These are phyloP conservation scores for Helogale parvula DNA, from an alignment of 2,113 vertebrate species.

Conservation along the genomic window DNA sequence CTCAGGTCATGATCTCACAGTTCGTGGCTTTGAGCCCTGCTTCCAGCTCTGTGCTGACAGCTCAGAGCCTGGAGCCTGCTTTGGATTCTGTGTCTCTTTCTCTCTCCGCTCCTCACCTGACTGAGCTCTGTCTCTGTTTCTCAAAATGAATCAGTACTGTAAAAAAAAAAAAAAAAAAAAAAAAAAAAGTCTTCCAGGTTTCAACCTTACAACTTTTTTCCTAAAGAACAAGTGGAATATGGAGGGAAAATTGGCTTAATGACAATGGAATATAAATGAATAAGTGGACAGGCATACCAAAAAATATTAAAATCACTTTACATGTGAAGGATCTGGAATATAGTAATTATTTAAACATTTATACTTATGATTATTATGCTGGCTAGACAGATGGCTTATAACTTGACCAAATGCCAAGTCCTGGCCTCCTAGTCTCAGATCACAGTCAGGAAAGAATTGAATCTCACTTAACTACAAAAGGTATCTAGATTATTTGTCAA, in stretches of 20 bases:
- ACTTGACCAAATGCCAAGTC: neutral
- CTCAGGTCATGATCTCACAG: no score
- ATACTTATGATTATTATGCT: neutral
- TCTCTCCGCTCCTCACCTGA: no score
- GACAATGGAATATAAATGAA: neutral
- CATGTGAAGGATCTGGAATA: neutral
- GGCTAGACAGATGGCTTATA: neutral
- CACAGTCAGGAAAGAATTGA: neutral
- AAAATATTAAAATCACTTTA: neutral
- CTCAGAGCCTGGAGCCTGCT: no score
- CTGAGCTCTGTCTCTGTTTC: no score
- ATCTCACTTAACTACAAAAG: neutral
- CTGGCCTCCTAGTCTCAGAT: neutral
- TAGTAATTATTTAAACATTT: neutral
- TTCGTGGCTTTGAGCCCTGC: no score
- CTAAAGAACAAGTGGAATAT: neutral
- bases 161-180: no score
- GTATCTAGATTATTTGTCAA: neutral
- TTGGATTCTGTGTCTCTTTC: no score
- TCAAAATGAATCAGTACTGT: no score
- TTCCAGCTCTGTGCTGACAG: no score
- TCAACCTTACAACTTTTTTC: neutral
- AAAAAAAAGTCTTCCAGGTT: neutral
- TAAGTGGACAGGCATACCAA: neutral
- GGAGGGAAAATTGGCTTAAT: neutral